phyloP scores from a whole-genome alignment of 1,140 invertebrate genomes.

The Lucilia cuprina region DNA sequence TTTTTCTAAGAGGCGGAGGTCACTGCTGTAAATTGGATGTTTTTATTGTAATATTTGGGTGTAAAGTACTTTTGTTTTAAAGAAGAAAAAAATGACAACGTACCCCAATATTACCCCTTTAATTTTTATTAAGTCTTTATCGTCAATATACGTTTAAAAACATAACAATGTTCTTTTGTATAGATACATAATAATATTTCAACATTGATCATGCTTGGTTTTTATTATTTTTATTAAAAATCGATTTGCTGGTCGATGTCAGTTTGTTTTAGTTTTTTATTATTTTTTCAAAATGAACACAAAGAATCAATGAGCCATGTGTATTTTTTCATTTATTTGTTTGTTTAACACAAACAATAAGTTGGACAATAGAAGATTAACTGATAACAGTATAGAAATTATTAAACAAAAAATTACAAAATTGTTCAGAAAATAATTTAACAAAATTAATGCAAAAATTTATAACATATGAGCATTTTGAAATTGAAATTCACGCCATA shows the following conservation, averaged over 20 bases:
- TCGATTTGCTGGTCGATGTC: slow-evolving; percentile 37
- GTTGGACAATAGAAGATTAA: background rate
- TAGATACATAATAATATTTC: background rate
- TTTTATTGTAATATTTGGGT: slow-evolving; percentile 1
- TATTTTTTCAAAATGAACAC: background rate
- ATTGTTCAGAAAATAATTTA: background rate
- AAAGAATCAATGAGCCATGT: slow-evolving; percentile 29
- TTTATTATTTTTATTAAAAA: background rate
- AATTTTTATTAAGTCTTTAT: background rate
- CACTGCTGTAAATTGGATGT: slow-evolving; percentile 17
- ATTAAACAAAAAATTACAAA: background rate
- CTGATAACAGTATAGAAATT: background rate
- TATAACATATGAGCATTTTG: too few species aligned
- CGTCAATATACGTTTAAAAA: background rate
- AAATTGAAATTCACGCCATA: too few species aligned
- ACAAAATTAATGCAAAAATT: background rate
- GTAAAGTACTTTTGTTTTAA: background rate
- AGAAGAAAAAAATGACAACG: background rate
- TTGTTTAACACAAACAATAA: background rate
- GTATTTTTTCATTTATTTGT: slow-evolving; percentile 39
- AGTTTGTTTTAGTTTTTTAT: background rate
- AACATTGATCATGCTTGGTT: background rate
- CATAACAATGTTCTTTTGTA: background rate
- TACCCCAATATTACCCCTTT: background rate
- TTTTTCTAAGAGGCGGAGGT: background rate